Percentiles rank a stretch among this genome's conserved stretches.
phyloP scores from a whole-genome alignment of 2,113 vertebrate genomes.

The Saccopteryx leptura region DNA sequence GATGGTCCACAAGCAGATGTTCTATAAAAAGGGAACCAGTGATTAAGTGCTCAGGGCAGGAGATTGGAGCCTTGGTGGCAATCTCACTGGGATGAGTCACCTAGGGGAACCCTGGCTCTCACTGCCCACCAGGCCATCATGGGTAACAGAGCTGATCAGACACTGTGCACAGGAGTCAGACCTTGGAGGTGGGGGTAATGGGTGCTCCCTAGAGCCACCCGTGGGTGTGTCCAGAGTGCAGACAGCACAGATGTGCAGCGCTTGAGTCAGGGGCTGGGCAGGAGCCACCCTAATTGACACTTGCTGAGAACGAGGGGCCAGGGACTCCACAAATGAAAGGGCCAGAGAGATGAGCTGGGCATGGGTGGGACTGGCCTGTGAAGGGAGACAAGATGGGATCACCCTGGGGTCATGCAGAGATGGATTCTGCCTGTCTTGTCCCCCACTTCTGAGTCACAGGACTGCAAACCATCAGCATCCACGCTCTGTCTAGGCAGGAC shows the following conservation, averaged over 20 bases:
- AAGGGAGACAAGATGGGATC: neutral
- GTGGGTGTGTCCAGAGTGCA: neutral
- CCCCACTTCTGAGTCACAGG: neutral
- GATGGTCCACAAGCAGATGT: neutral
- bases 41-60: neutral
- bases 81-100: neutral
- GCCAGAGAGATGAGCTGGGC: neutral
- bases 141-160: neutral
- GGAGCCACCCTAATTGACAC: constrained; percentile 73
- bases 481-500: neutral
- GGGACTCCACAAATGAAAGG: constrained; percentile 70
- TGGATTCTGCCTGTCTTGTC: neutral
- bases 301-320: constrained; percentile 24
- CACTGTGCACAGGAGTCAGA: neutral
- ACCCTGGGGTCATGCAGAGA: neutral
- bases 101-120: neutral
- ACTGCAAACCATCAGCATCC: neutral
- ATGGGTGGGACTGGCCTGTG: neutral
- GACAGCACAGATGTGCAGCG: neutral
- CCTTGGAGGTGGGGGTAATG: neutral
- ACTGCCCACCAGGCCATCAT: neutral
- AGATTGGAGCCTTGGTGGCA: neutral
- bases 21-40: neutral
- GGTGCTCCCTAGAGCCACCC: neutral
- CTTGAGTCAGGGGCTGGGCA: constrained; percentile 22